Base-by-base conservation (phyloP, 2,113 vertebrate genomes). In the Nansenia antarctica region DNA sequence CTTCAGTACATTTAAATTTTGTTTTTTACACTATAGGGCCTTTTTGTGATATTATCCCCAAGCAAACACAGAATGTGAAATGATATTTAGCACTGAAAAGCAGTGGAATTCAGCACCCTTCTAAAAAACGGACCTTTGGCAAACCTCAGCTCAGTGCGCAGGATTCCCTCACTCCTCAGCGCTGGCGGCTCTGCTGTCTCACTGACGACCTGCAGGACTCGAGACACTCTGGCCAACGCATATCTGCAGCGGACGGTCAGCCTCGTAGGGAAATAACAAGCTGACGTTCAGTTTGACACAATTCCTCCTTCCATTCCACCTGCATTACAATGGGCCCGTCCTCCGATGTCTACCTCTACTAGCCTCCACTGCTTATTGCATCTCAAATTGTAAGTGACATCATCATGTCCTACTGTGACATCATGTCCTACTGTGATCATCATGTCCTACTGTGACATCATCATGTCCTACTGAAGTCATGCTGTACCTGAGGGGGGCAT, bases 61-160 rank as follows among this genome's bases (percentile, higher is more conserved):
- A 5, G 32, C 11, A 9, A 11, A 26, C 11, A 26, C n/a, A n/a
- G n/a, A n/a, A n/a, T n/a, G n/a, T n/a, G n/a, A n/a, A n/a, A n/a
- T n/a, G n/a, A n/a, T n/a, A n/a, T n/a, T n/a, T n/a, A n/a, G n/a
- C n/a, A n/a, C n/a, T n/a, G n/a, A n/a, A n/a, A n/a, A n/a, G n/a
- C n/a, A n/a, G n/a, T n/a, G n/a, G n/a, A n/a, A n/a, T n/a, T n/a
- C n/a, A n/a, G n/a, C n/a, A n/a, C n/a, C n/a, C n/a, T n/a, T n/a
- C n/a, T n/a, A n/a, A n/a, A n/a, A n/a, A n/a, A n/a, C n/a, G 8
- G 8, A 88, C 85, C 84, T 86, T 86, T 86, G 35, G 80, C 80
- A 79, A 90, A 85, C 66, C 79, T 86, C 65, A 88, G 76, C 68
- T 83, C 77, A 68, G 76, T 67, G 55, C 72, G 75, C 14, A 83